Base-by-base conservation (phyloP, 2,888 invertebrate genomes). In the Lypha dubia region DNA sequence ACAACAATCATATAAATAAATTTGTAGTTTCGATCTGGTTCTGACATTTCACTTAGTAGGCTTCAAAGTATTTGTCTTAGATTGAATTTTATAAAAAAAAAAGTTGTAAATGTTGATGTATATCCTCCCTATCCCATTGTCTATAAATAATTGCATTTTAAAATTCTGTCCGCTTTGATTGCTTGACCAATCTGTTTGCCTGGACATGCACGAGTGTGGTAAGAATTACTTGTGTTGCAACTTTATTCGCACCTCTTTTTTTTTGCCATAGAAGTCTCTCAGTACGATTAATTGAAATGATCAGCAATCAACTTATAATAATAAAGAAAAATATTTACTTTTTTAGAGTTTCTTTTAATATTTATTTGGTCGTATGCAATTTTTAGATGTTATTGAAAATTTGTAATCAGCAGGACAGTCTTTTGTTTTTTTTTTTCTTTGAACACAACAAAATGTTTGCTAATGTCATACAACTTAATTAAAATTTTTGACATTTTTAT, bases 361-460 rank as follows among this genome's bases (percentile, higher is more conserved):
- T 28, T 4, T 28, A 2, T 2, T 4, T 28, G 28, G 28, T 28
- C 28, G n/a, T n/a, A n/a, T n/a, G n/a, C n/a, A n/a, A n/a, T n/a
- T n/a, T n/a, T n/a, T n/a, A n/a, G n/a, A n/a, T n/a, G n/a, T n/a
- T n/a, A n/a, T n/a, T n/a, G n/a, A n/a, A n/a, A n/a, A n/a, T n/a
- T n/a, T n/a, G n/a, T n/a, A n/a, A n/a, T n/a, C n/a, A n/a, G n/a
- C n/a, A n/a, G n/a, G n/a, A n/a, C n/a, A 88, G 89, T 89, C 89
- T 89, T 89, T 88, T 87, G 88, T 88, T 86, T 74, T 38, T 8
- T 49, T 56, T n/a, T 49, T 35, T 13, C 17, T 28, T n/a, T n/a
- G n/a, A n/a, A 13, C n/a, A n/a, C 6, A 20, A 22, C 15, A 49
- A 49, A 35, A 44, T 20, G 24, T 70, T 41, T 28, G 3, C 2